Base-by-base conservation (phyloP, 2,113 vertebrate genomes). In the Leiothrix lutea region DNA sequence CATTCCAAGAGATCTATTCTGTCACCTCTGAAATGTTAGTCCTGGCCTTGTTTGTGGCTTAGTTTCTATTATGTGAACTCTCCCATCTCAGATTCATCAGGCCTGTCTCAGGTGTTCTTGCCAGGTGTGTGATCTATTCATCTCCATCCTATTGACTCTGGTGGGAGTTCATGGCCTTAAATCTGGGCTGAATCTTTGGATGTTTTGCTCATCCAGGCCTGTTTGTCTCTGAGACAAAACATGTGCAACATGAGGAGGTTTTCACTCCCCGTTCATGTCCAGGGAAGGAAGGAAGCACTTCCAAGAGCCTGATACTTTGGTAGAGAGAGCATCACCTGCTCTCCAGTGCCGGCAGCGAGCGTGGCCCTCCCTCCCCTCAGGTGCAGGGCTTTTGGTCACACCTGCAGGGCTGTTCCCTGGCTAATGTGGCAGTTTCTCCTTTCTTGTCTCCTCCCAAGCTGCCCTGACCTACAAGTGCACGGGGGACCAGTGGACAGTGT, bases 401-500 rank as follows among this genome's bases (percentile, higher is more conserved):
- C 25, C 53, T 33, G 44, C 64, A 53, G 3, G 47, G 81, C 86
- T 85, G n/a, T 23, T 87, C 62, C 72, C 48, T 86, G 86, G 67
- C 66, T 67, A 88, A 91, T 28, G 47, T 56, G 22, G 61, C 29
- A 75, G 72, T 48, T 91, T 74, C 90, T 90, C 88, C 88, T 96
- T 69, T 95, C 73, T 92, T 61, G 35, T 92, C 80, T 84, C 60
- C 36, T 67, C 93, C 97, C 65, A 95, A 99, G 99, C 99, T 86
- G 99, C 99, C 80, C 98, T 99, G 96, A 99, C 99, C 20, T 99
- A 99, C 97, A 99, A 99, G 93, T 99, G 99, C 95, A 97, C 97
- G 4, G 98, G 99, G 29, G 99, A 99, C 97, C 99, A 99, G 98
- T 99, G 99, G 99, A 98, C 98, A 10, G 99, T 99, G 87, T 99